Evolutionary conservation across 2,888 invertebrate genomes (phyloP).

Genomic region (Hylaea fasciaria): DNA sequence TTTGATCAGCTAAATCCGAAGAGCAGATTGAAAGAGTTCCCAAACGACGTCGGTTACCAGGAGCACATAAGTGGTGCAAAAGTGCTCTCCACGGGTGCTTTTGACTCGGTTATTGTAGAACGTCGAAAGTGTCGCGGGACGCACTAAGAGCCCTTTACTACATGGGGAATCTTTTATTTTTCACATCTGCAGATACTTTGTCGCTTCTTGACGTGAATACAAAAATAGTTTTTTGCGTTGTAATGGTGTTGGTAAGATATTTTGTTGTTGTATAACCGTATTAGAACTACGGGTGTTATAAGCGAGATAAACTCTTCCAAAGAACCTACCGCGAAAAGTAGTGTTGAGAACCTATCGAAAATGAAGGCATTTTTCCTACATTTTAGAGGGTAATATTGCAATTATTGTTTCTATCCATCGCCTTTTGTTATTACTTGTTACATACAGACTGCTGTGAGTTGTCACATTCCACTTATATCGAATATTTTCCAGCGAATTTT

Average conservation of each 20-base stretch:
- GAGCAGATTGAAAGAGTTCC: slow-evolving; percentile 12
- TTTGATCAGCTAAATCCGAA: too few relatives aligned
- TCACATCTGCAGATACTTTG: slow-evolving; percentile 4
- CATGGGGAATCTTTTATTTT: slow-evolving; percentile 17
- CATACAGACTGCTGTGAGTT: too few relatives aligned
- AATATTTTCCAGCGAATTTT: too few relatives aligned
- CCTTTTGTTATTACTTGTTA: too few relatives aligned
- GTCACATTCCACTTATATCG: too few relatives aligned
- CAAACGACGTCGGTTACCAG: slow-evolving; percentile 38
- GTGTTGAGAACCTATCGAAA: too few relatives aligned
- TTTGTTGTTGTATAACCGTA: not conserved
- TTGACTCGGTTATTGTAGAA: slow-evolving; percentile 19
- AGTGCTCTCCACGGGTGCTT: slow-evolving; percentile 33
- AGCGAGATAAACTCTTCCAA: too few relatives aligned
- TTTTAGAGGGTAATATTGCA: too few relatives aligned
- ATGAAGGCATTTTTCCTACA: too few relatives aligned
- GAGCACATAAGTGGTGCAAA: slow-evolving; percentile 38
- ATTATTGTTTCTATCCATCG: too few relatives aligned
- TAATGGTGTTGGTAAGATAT: not conserved
- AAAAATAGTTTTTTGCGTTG: not conserved
- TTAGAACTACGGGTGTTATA: too few relatives aligned
- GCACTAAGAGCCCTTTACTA: slow-evolving; percentile 20
- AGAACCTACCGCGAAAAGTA: too few relatives aligned
- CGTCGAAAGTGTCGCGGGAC: slow-evolving; percentile 19
- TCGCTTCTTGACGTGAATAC: not conserved